phyloP scores from a whole-genome alignment of 2,113 vertebrate genomes.

The Okapia johnstoni region DNA sequence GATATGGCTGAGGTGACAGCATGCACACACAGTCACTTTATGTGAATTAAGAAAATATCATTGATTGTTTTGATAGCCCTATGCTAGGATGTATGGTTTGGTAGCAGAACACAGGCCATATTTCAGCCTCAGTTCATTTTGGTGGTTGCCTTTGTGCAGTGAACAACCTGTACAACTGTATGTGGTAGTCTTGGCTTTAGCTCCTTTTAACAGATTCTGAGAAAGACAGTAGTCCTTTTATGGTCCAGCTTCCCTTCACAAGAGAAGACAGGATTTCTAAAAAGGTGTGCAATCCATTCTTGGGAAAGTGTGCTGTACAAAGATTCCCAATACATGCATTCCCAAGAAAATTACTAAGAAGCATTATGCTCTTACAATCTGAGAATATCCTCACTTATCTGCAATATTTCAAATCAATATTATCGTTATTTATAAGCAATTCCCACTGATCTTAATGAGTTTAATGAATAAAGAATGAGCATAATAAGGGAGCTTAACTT shows the following conservation, averaged over 20 bases:
- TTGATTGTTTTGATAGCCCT: not conserved
- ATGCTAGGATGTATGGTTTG: not conserved
- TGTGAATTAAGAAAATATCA: not conserved
- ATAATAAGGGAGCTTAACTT: slow-evolving; percentile 68
- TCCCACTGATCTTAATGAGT: slow-evolving; percentile 69
- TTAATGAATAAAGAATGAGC: slow-evolving; percentile 75
- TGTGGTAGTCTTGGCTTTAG: not conserved
- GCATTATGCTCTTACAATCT: slow-evolving; percentile 59
- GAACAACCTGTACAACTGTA: not conserved
- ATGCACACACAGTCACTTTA: not conserved
- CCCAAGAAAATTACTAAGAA: slow-evolving; percentile 69
- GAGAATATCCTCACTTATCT: slow-evolving; percentile 73
- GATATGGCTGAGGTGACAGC: not conserved
- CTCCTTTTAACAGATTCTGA: not conserved
- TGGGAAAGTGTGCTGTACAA: slow-evolving; percentile 16
- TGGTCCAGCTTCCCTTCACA: not conserved
- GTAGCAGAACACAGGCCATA: not conserved
- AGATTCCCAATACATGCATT: slow-evolving; percentile 61
- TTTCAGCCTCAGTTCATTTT: not conserved
- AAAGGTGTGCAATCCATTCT: not conserved
- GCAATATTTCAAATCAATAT: slow-evolving; percentile 74
- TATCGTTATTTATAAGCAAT: slow-evolving; percentile 78
- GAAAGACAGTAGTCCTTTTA: not conserved
- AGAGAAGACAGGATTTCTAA: not conserved
- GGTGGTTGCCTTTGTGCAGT: not conserved